Evolutionary conservation across 2,113 vertebrate genomes (phyloP), one percentile per base, ranked within the genome.

Genomic region (Delphinapterus leucas): DNA sequence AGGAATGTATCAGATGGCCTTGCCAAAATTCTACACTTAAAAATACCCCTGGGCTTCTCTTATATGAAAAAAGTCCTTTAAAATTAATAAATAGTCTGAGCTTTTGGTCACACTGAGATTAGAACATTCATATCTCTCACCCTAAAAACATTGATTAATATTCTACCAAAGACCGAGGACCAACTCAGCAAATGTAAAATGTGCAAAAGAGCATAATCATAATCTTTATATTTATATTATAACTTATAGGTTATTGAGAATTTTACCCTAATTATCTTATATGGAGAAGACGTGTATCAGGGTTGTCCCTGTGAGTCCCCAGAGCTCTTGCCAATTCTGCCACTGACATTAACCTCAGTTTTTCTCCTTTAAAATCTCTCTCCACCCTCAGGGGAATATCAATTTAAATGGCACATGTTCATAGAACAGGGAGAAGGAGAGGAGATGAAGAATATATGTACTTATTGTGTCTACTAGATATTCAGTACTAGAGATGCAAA

Each of bases 21-120:
- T 71, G 83, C 87, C 97, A 95, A 96, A 96, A 96, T 91, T 91
- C 3, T 85, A 26, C 44, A 77, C 88, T 98, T 87, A 95, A 70
- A 98, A 98, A 93, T 26, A 92, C 80, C 20, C 41, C 53, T 97
- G 82, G 36, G 71, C 88, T 96, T 97, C 67, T 7, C 67, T 93
- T 95, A 58, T 83, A 76, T 88, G 81, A 79, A 58, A 96, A 94
- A 90, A 9, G 33, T 94, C 70, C 77, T 97, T 96, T 92, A 87
- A 96, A 96, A 92, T 96, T 96, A 97, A 96, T 63, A 73, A 97
- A 93, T 95, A 70, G 47, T 90, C 90, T 85, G 85, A 88, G 65
- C 92, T 94, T 93, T 41, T 5, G 7, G 93, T 90, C 85, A 96
- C 5, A 5, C 15, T 81, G 53, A 92, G n/a, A 94, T 95, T 79